Conservation (phyloP, 2,113 vertebrate species). For the Rhizomys pruinosus region DNA sequence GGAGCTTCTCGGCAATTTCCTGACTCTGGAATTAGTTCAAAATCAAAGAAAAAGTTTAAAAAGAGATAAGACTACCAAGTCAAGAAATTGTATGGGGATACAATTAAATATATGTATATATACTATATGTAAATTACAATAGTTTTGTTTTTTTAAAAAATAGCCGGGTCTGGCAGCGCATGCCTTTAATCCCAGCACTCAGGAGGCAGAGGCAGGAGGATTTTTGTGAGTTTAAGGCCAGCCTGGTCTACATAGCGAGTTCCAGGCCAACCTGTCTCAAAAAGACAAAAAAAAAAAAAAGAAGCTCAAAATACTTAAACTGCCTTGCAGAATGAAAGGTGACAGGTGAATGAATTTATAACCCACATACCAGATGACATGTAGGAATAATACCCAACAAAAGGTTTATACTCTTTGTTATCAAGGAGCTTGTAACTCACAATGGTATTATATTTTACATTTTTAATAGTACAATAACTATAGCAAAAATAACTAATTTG, state of each 20-base stretch:
- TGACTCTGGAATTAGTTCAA: neutral
- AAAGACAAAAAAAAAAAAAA: no score
- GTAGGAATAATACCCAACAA: neutral
- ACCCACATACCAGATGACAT: neutral
- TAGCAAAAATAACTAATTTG: neutral
- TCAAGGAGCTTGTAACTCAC: neutral
- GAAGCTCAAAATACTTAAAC: neutral
- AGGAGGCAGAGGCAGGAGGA: no score
- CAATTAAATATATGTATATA: no score
- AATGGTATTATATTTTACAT: neutral
- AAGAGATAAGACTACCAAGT: neutral
- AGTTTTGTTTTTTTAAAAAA: no score
- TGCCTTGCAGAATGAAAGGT: neutral
- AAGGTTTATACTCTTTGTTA: neutral
- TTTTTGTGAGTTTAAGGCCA: no score
- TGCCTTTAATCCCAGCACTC: no score
- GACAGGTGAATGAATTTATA: neutral
- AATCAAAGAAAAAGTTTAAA: slow-evolving; percentile 38
- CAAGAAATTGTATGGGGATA: neutral
- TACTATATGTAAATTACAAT: no score
- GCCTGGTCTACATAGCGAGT: no score
- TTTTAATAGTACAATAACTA: neutral
- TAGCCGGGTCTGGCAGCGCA: no score
- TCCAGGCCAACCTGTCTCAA: no score
- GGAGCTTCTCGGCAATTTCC: neutral